phyloP scores from a whole-genome alignment of 2,113 vertebrate genomes.

The Stictonetta naevosa region DNA sequence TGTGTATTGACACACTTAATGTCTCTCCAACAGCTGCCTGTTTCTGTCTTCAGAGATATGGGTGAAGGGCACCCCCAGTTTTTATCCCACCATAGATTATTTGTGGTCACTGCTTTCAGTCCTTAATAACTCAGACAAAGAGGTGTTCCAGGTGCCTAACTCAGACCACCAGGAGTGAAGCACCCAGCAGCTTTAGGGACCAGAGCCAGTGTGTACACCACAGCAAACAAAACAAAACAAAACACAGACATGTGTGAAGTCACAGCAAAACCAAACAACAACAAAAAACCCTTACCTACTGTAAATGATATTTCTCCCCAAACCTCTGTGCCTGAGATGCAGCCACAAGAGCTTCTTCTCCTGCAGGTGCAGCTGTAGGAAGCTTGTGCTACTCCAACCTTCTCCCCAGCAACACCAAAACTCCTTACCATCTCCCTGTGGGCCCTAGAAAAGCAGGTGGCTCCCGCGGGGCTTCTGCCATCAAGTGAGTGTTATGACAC shows the following conservation, averaged over 20 bases:
- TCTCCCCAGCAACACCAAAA: neutral
- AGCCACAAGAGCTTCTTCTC: neutral
- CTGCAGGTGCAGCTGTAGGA: neutral
- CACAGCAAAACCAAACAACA: neutral
- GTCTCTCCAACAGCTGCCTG: neutral
- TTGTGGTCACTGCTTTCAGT: neutral
- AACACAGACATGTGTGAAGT: neutral
- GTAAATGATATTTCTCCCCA: neutral
- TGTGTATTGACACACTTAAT: neutral
- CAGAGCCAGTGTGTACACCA: neutral
- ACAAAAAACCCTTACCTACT: neutral
- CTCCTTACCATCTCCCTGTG: neutral
- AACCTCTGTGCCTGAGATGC: neutral
- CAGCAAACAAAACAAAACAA: neutral
- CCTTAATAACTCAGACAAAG: neutral
- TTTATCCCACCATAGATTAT: neutral
- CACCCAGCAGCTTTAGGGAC: neutral
- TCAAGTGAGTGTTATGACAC: neutral
- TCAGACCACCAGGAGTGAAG: fast-evolving
- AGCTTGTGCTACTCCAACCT: neutral
- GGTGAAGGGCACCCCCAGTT: neutral
- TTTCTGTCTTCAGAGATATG: neutral
- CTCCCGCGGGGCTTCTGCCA: neutral
- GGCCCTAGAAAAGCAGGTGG: neutral
- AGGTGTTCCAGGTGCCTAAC: neutral